Evolutionary conservation across 2,888 invertebrate genomes (phyloP), one percentile per base, ranked within the genome.

Genomic region (Timema podura): DNA sequence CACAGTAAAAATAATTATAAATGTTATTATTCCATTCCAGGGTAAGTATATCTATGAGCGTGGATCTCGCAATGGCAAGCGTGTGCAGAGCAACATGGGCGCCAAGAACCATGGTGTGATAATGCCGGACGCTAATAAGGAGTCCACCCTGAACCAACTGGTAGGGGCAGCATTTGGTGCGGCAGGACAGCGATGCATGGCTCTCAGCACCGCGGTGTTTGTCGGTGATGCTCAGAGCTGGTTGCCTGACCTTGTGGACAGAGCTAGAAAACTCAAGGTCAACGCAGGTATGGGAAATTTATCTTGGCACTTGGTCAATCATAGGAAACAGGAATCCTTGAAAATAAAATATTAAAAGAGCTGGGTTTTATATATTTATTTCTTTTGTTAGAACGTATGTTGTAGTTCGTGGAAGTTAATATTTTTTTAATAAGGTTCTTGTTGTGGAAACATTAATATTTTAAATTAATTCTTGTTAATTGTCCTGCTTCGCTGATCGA

Each of bases 141-240:
- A 96, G 78, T 91, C 95, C 77, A 95, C 96, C 0, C 84, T 99
- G 48, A 98, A 98, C 79, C 96, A 97, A 79, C 83, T 94, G 46
- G 85, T 86, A 11, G 97, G 98, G 0, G 99, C 99, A 0, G 98
- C 97, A 0, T 99, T 99, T 82, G 99, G 99, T 0, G 99, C 99
- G 8, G 99, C 99, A 59, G 99, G 99, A 0, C 99, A 99, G 82
- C 87, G 99, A 59, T 99, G 99, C 81, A 99, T 99, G 99, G 99
- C 99, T 1, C 87, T 99, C 67, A 95, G 97, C 68, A 96, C 96
- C 0, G 95, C 91, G 2, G 89, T 97, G 48, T 91, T 97, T 80
- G 96, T 98, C 0, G 95, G 95, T 75, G 93, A 96, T 76, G 89
- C 98, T 0, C 90, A 90, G 76, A 85, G 94, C 51, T 99, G 99